A percentile compares a stretch with the other conserved stretches of the same genome.
Evolutionary conservation across 2,113 vertebrate genomes (phyloP).

Genomic region (Fukomys damarensis): DNA sequence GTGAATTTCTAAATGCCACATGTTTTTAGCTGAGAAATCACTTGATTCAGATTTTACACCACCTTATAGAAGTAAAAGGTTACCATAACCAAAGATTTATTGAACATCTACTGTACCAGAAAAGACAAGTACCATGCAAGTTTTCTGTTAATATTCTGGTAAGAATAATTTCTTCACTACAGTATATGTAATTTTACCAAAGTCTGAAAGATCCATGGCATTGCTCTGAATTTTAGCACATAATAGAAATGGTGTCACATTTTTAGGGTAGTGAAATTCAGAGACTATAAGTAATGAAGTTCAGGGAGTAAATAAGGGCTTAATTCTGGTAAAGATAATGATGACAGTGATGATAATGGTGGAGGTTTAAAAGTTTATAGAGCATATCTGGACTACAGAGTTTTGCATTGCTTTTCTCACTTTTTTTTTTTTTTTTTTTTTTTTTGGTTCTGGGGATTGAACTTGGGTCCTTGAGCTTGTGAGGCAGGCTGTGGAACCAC

Average conservation of each 20-base stretch:
- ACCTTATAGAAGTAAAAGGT: background rate
- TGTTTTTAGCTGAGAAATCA: background rate
- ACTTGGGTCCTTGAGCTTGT: too few species aligned
- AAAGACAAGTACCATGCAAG: background rate
- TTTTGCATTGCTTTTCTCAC: background rate
- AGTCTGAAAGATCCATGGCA: background rate
- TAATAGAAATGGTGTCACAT: background rate
- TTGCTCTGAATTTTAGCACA: background rate
- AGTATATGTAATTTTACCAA: background rate
- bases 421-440: too few species aligned
- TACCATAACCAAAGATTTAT: background rate
- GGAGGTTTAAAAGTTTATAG: background rate
- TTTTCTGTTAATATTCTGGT: background rate
- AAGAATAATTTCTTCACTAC: background rate
- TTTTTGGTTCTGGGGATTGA: too few species aligned
- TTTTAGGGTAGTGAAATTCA: background rate
- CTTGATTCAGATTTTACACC: background rate
- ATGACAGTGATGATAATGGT: background rate
- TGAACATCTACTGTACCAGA: background rate
- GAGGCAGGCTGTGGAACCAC: too few species aligned
- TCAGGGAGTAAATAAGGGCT: background rate
- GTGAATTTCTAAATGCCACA: background rate
- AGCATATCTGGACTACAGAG: background rate
- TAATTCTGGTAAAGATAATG: background rate
- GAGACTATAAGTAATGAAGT: background rate